Evolutionary conservation across 37 sponge, comb jelly and placozoan species (phyloP).

Genomic region (Halisarca cf. caerulea): DNA sequence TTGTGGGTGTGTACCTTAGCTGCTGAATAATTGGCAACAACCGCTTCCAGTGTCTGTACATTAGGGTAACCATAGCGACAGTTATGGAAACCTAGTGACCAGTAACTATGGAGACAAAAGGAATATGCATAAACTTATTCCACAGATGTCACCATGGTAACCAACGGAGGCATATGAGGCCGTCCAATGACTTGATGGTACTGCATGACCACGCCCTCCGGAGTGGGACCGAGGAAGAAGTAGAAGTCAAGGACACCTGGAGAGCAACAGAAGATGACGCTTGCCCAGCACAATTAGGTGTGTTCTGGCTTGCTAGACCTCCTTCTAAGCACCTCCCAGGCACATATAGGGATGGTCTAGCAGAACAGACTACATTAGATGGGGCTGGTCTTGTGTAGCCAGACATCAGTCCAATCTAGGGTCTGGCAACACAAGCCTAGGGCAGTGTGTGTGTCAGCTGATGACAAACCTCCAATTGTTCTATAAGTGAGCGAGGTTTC

Average conservation of each 20-base stretch:
- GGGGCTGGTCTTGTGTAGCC: no score
- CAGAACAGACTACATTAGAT: no score
- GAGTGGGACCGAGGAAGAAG: slow-evolving; percentile 70
- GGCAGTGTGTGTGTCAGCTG: no score
- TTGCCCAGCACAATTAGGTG: background rate
- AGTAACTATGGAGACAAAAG: slow-evolving; percentile 37
- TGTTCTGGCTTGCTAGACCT: no score
- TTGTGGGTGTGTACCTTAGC: slow-evolving; percentile 19
- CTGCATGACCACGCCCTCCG: slow-evolving; percentile 58
- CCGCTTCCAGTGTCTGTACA: slow-evolving; percentile 42
- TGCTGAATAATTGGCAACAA: slow-evolving; percentile 46
- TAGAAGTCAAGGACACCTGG: slow-evolving; percentile 72
- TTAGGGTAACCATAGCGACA: slow-evolving; percentile 63
- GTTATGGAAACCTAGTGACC: slow-evolving; percentile 78
- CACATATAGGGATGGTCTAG: no score
- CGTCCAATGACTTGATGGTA: slow-evolving; percentile 71
- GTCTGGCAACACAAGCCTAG: no score
- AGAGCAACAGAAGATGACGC: background rate
- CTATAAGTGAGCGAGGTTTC: slow-evolving; percentile 27
- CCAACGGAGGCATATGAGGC: slow-evolving; percentile 60
- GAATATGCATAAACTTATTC: background rate
- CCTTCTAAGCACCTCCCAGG: no score
- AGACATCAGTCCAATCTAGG: no score
- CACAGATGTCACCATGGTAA: background rate
- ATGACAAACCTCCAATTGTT: slow-evolving; percentile 64